Conservation (phyloP, 2,113 vertebrate genomes). For the Ginglymostoma cirratum region DNA sequence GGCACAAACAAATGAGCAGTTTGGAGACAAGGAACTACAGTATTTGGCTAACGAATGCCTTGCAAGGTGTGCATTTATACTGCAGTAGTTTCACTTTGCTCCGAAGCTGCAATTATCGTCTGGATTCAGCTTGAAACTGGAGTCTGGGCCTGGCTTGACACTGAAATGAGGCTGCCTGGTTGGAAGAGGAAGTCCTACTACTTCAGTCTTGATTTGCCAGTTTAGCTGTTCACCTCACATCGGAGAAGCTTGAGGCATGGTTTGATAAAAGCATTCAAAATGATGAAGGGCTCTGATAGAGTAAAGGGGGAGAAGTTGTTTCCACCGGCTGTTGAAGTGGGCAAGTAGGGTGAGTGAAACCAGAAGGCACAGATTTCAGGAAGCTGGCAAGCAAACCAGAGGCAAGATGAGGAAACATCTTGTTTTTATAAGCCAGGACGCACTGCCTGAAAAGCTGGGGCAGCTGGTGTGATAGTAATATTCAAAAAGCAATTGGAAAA, state of each 20-base stretch:
- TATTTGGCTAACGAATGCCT: neutral
- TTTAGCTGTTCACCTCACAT: neutral
- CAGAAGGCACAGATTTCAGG: neutral
- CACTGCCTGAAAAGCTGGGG: neutral
- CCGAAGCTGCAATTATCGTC: neutral
- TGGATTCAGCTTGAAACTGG: neutral
- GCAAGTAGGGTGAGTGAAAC: neutral
- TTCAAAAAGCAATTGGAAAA: neutral
- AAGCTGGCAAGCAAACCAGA: neutral
- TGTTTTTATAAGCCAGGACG: neutral
- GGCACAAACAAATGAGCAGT: neutral
- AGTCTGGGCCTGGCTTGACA: neutral
- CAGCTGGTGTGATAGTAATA: neutral
- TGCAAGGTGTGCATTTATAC: neutral
- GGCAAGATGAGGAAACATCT: neutral
- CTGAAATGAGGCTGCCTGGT: neutral
- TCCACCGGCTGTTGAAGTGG: neutral
- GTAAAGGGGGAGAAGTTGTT: neutral
- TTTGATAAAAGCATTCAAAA: neutral
- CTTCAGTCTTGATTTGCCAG: neutral
- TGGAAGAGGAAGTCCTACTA: neutral
- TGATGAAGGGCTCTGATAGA: neutral
- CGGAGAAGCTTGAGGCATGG: neutral
- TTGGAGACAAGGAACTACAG: neutral
- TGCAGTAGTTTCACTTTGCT: neutral